Base-by-base conservation (phyloP, 2,113 vertebrate species). In the Pelobates fuscus region DNA sequence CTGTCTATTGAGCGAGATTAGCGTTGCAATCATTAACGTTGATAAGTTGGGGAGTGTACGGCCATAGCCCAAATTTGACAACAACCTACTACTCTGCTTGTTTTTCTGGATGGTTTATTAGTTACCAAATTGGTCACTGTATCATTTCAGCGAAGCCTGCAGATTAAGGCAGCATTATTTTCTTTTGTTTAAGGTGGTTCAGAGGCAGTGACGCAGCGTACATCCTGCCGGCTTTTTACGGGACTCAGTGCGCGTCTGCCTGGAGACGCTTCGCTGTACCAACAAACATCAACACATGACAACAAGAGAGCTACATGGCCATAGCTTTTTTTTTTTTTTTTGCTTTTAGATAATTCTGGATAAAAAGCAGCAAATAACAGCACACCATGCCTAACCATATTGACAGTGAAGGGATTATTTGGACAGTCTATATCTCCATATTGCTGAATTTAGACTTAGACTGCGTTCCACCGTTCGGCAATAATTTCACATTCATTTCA, bases 251-350 rank as follows among this genome's bases (percentile, higher is more conserved):
- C 24, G 58, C 41, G 27, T 71, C 58, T 61, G 69, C 69, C 60
- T 62, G 69, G 69, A 71, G 20, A 62, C 69, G 18, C 18, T 1
- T 20, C 12, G 58, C 5, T 61, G 6, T 11, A 27, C 37, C 27
- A 46, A 71, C 60, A 61, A 62, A 62, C 69, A 71, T 12, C 17
- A 71, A n/a, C 37, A 21, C 23, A n/a, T 23, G 20, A 54, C 59
- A 43, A 26, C 37, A 44, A 44, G 17, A 37, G 43, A 52, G 29
- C n/a, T n/a, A n/a, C n/a, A n/a, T n/a, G n/a, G n/a, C n/a, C n/a
- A n/a, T n/a, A n/a, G n/a, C n/a, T n/a, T n/a, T n/a, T n/a, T n/a
- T n/a, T n/a, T n/a, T n/a, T n/a, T n/a, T n/a, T n/a, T n/a, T n/a
- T n/a, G n/a, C n/a, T n/a, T n/a, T n/a, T n/a, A n/a, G n/a, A n/a